These are phyloP conservation scores for Boleophthalmus pectinirostris DNA, from an alignment of 2,113 vertebrate species.

Conservation along the genomic window DNA sequence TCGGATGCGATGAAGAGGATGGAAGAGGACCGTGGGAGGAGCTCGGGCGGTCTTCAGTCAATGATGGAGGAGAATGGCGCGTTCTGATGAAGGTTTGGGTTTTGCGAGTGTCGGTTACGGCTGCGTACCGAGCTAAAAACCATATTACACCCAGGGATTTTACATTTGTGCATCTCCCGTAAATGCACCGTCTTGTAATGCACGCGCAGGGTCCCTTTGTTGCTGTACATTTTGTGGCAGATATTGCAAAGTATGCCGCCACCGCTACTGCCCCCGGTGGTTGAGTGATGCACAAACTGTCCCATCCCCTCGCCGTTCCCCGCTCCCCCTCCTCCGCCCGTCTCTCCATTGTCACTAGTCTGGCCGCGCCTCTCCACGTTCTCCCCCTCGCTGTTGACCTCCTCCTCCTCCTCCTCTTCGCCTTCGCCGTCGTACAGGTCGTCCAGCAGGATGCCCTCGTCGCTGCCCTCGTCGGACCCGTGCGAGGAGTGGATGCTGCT, in stretches of 20 bases:
- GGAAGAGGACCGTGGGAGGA: slow-evolving; percentile 53
- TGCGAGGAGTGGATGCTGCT: slow-evolving; percentile 95
- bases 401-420: slow-evolving; percentile 63
- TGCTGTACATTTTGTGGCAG: slow-evolving; percentile 99
- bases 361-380: slow-evolving; percentile 78
- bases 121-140: slow-evolving; percentile 99
- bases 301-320: slow-evolving; percentile 45
- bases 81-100: slow-evolving; percentile 99
- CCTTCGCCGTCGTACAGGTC: slow-evolving; percentile 82
- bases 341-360: slow-evolving; percentile 51
- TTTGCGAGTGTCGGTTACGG: slow-evolving; percentile 98
- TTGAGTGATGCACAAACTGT: slow-evolving; percentile 81
- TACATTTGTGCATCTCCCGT: slow-evolving; percentile 99
- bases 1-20: slow-evolving; percentile 1
- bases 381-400: slow-evolving; percentile 90
- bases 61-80: slow-evolving; percentile 89
- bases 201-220: slow-evolving; percentile 98
- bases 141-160: slow-evolving; percentile 98
- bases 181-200: slow-evolving; percentile 99
- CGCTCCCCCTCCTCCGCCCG: slow-evolving; percentile 37
- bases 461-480: slow-evolving; percentile 94
- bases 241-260: slow-evolving; percentile 94
- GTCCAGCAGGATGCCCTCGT: slow-evolving; percentile 95
- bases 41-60: slow-evolving; percentile 62
- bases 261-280: slow-evolving; percentile 80